Percentiles rank a stretch among this genome's conserved stretches.
These are phyloP conservation scores for Grapholita molesta DNA, from an alignment of 1,140 invertebrate species.

Conservation along the genomic window DNA sequence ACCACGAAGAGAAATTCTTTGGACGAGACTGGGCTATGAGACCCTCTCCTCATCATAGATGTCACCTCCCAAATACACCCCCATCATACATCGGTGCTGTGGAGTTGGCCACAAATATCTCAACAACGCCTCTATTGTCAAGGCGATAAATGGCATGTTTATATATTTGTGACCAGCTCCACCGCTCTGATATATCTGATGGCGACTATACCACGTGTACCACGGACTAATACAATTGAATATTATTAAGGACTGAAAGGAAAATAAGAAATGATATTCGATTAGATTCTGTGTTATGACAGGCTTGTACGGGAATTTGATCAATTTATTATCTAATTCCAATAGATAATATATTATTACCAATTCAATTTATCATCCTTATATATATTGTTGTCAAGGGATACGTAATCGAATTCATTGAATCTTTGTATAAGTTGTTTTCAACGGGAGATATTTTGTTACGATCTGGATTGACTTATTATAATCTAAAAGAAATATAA, in stretches of 20 bases:
- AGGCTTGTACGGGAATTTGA: background rate
- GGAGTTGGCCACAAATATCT: too few species aligned
- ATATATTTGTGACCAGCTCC: too few species aligned
- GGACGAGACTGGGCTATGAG: too few species aligned
- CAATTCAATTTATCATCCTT: background rate
- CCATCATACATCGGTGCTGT: too few species aligned
- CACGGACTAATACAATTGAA: background rate
- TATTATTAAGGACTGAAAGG: background rate
- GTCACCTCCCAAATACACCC: too few species aligned
- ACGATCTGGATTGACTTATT: background rate
- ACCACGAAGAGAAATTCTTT: too few species aligned
- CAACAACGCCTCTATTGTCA: too few species aligned
- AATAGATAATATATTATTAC: background rate
- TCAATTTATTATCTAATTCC: background rate
- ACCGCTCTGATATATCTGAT: too few species aligned
- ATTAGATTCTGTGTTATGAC: background rate
- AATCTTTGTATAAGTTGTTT: background rate
- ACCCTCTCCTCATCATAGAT: too few species aligned
- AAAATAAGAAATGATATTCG: background rate
- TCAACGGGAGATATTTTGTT: background rate
- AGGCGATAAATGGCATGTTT: too few species aligned
- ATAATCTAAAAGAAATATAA: too few species aligned
- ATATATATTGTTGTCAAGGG: slow-evolving; percentile 6
- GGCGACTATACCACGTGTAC: too few species aligned
- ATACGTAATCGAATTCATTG: background rate